Percentiles rank a stretch among this genome's conserved stretches.
Evolutionary conservation across 2,113 vertebrate species (phyloP).

Genomic region (Notiomystis cincta): DNA sequence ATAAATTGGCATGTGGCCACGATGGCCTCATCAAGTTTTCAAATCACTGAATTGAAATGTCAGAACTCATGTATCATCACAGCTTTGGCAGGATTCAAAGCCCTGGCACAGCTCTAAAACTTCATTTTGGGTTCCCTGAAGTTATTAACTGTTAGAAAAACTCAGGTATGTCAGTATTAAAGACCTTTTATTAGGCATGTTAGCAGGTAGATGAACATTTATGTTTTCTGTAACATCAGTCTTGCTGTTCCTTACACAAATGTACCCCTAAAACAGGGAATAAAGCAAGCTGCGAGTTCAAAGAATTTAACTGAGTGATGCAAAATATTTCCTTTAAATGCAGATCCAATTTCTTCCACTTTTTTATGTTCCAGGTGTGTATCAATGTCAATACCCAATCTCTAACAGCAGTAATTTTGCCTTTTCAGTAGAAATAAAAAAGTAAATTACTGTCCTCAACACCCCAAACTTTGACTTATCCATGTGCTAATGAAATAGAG

Average conservation of each 20-base stretch:
- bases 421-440: background rate
- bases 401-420: background rate
- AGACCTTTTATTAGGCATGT: background rate
- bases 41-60: background rate
- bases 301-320: background rate
- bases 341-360: background rate
- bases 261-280: background rate
- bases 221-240: background rate
- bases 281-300: background rate
- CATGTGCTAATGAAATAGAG: background rate
- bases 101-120: background rate
- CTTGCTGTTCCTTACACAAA: background rate
- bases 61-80: background rate
- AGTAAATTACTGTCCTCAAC: background rate
- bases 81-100: background rate
- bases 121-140: background rate
- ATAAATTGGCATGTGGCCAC: accelerated
- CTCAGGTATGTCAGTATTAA: background rate
- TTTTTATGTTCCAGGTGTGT: background rate
- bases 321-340: background rate
- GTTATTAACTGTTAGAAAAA: background rate
- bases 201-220: background rate
- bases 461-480: background rate
- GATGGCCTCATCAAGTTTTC: background rate
- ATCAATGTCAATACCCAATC: background rate